Evolutionary conservation across 37 sponge, comb jelly and placozoan species (phyloP).

Genomic region (Aphrocallistes beatrix): DNA sequence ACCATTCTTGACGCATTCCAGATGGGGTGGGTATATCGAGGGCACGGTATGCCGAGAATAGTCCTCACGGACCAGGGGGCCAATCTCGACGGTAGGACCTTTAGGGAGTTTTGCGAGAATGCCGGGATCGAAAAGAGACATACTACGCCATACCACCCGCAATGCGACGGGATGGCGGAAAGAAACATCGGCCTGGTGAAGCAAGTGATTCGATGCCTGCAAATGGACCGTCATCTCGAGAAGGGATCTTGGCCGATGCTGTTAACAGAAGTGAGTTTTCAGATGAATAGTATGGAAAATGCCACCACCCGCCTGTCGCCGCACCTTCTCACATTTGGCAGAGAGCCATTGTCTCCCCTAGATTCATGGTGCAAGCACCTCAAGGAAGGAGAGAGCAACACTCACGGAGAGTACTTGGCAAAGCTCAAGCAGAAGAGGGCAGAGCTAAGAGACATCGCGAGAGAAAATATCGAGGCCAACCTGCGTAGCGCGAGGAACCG

Average conservation of each 20-base stretch:
- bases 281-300: neutral
- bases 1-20: neutral
- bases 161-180: neutral
- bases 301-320: slow-evolving; percentile 11
- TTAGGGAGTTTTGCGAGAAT: neutral
- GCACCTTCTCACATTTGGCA: neutral
- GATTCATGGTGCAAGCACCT: neutral
- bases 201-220: neutral
- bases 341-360: neutral
- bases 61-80: neutral
- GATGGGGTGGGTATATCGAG: neutral
- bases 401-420: neutral
- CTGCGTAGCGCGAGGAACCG: neutral
- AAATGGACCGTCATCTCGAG: neutral
- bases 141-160: neutral
- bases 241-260: neutral
- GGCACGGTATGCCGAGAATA: neutral
- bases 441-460: neutral
- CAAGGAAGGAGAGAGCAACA: neutral
- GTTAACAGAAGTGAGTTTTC: neutral
- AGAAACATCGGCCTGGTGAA: slow-evolving; percentile 9
- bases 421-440: neutral
- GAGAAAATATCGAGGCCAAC: neutral
- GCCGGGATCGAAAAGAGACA: neutral
- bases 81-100: neutral